Evolutionary conservation across 2,113 vertebrate genomes (phyloP).

Genomic region (Pseudonaja textilis): DNA sequence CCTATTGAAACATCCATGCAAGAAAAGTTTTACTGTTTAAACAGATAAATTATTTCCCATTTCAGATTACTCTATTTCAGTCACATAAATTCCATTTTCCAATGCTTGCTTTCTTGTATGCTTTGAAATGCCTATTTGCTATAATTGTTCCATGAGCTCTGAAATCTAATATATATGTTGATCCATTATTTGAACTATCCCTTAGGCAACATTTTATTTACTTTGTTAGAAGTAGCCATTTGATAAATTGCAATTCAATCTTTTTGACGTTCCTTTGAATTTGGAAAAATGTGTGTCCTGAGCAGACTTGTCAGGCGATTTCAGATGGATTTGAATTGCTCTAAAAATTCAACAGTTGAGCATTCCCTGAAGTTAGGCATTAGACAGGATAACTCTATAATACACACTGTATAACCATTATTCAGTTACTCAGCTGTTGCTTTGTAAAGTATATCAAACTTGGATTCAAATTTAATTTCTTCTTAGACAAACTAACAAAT

Average conservation of each 20-base stretch:
- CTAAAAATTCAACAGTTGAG: neutral
- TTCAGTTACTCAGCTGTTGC: neutral
- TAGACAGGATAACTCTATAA: neutral
- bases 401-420: neutral
- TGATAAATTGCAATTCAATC: conserved; percentile 24
- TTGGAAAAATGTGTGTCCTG: neutral
- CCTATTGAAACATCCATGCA: conserved; percentile 6
- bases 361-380: neutral
- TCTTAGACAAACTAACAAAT: neutral
- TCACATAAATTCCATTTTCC: conserved; percentile 13
- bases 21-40: neutral
- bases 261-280: conserved; percentile 46
- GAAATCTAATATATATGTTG: conserved; percentile 21
- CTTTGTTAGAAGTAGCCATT: conserved; percentile 42
- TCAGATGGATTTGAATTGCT: neutral
- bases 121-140: conserved; percentile 31
- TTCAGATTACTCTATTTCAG: neutral
- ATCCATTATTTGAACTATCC: conserved; percentile 14
- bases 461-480: neutral
- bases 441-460: neutral
- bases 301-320: conserved; percentile 6
- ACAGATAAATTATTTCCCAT: neutral
- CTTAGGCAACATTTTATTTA: conserved; percentile 42
- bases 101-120: neutral
- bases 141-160: conserved; percentile 24